A percentile compares a stretch with the other conserved stretches of the same genome.
These are phyloP conservation scores for Plagodis pulveraria DNA, from an alignment of 2,888 invertebrate genomes.

Conservation along the genomic window DNA sequence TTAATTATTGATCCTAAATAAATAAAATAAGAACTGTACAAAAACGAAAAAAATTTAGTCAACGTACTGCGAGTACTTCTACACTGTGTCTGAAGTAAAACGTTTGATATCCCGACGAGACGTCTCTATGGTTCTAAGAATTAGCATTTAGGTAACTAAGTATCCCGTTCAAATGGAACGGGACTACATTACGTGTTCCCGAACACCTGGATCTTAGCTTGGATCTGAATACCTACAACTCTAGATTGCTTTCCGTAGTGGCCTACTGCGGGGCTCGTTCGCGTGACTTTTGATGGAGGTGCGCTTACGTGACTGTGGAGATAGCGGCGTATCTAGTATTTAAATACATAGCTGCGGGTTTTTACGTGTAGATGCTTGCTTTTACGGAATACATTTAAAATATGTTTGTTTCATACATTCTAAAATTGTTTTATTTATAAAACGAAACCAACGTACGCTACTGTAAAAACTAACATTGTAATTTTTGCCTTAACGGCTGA, in stretches of 20 bases:
- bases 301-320: background rate
- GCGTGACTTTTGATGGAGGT: slow-evolving; percentile 1
- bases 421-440: too few species aligned
- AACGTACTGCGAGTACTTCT: slow-evolving; percentile 2
- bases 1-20: too few species aligned
- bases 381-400: too few species aligned
- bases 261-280: background rate
- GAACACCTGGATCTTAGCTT: slow-evolving; percentile 13
- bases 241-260: slow-evolving; percentile 2
- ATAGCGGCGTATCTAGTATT: background rate
- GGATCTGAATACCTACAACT: slow-evolving; percentile 8
- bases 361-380: too few species aligned
- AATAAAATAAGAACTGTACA: too few species aligned
- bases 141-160: slow-evolving; percentile 25
- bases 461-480: too few species aligned
- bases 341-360: too few species aligned
- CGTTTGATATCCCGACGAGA: slow-evolving; percentile 29
- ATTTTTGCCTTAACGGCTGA: too few species aligned
- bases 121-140: slow-evolving; percentile 21
- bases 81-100: slow-evolving; percentile 17
- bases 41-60: background rate
- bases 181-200: slow-evolving; percentile 12
- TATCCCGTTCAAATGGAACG: slow-evolving; percentile 26
- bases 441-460: too few species aligned
- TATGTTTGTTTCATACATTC: too few species aligned